phyloP scores from a whole-genome alignment of 2,888 invertebrate species.

The Chrysolina haemoptera region DNA sequence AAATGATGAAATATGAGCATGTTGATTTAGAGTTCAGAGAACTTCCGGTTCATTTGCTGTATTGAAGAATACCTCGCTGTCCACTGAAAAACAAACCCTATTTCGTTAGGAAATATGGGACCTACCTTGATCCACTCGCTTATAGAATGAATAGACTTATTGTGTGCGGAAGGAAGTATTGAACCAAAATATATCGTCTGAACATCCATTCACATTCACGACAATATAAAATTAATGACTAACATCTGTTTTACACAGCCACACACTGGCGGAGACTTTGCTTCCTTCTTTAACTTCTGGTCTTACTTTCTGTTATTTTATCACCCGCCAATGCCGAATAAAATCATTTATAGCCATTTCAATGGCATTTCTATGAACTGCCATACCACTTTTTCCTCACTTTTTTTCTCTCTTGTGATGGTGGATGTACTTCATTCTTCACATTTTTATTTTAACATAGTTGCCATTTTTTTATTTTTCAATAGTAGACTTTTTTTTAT shows the following conservation, averaged over 20 bases:
- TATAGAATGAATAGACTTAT: too few species aligned
- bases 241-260: constrained; percentile 14
- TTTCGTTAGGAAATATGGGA: too few species aligned
- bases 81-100: too few species aligned
- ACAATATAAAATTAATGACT: constrained; percentile 17
- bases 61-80: too few species aligned
- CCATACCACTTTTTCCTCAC: not conserved
- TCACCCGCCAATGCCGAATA: constrained; percentile 8
- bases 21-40: too few species aligned
- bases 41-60: too few species aligned
- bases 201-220: not conserved
- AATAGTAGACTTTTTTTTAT: too few species aligned
- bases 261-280: not conserved
- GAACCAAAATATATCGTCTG: not conserved
- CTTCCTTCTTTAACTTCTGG: constrained; percentile 15
- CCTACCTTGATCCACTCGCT: too few species aligned
- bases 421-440: not conserved
- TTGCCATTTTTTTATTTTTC: too few species aligned
- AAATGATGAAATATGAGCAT: too few species aligned
- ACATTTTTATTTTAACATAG: not conserved
- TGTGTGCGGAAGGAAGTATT: not conserved
- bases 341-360: constrained; percentile 3
- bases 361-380: too few species aligned
- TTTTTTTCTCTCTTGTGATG: not conserved
- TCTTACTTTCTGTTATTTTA: constrained; percentile 14